phyloP scores from a whole-genome alignment of 2,113 vertebrate species.

The Xenopus borealis region DNA sequence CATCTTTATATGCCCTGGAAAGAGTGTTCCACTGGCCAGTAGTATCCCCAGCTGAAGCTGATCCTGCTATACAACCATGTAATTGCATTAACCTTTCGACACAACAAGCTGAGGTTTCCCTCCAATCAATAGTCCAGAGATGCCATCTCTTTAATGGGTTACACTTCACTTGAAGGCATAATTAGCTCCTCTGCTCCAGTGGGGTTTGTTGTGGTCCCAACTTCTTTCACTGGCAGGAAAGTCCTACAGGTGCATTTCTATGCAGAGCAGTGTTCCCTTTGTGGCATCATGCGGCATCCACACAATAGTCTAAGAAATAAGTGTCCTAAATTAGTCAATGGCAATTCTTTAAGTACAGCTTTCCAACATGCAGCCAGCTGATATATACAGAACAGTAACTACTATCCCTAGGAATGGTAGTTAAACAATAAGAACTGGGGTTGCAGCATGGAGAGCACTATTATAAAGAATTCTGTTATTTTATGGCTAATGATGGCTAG shows the following conservation, averaged over 20 bases:
- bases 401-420: too few species aligned
- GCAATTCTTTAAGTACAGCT: too few species aligned
- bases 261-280: neutral
- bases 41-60: slow-evolving; percentile 75
- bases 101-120: slow-evolving; percentile 80
- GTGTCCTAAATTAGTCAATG: too few species aligned
- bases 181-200: slow-evolving; percentile 62
- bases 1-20: slow-evolving; percentile 80
- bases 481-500: too few species aligned
- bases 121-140: slow-evolving; percentile 78
- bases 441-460: too few species aligned
- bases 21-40: slow-evolving; percentile 77
- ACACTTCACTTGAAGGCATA: slow-evolving; percentile 69
- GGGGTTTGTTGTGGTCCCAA: slow-evolving; percentile 19
- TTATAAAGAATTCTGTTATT: too few species aligned
- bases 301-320: too few species aligned
- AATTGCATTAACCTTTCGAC: slow-evolving; percentile 84
- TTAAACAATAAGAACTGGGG: too few species aligned
- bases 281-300: too few species aligned
- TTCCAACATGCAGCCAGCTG: too few species aligned
- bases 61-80: slow-evolving; percentile 76
- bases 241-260: neutral
- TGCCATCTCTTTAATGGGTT: slow-evolving; percentile 73
- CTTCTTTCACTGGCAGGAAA: slow-evolving; percentile 5
- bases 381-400: too few species aligned